Base-by-base conservation (phyloP, 2,113 vertebrate species). In the Lontra canadensis region DNA sequence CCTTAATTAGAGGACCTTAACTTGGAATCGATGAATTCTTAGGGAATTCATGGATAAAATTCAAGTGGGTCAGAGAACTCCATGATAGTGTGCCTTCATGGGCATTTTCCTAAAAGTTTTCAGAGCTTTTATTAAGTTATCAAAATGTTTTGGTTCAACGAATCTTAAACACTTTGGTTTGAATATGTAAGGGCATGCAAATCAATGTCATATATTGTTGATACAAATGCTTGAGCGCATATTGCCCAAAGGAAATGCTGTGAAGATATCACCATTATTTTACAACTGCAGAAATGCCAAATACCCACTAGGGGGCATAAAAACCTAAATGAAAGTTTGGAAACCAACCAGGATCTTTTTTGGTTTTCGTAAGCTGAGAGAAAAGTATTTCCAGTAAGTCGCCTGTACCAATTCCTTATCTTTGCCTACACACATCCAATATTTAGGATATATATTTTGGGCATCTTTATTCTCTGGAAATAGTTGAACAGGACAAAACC, bases 231-330 rank as follows among this genome's bases (percentile, higher is more conserved):
- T 80, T 93, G n/a, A 94, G 71, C n/a, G 88, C 55, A 76, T n/a
- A 74, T 1, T 29, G 59, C 47, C 34, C 74, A 31, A 74, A 91
- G 52, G 74, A 87, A 90, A 81, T 23, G 63, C 67, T 90, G 8
- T 52, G 57, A 67, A 95, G 92, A 39, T 20, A 78, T 1, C 78
- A 44, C 7, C 29, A 23, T 36, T 84, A 74, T 93, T 97, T 97
- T 92, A 85, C 44, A 94, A 59, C 21, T 94, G 96, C 78, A 94
- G 90, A 83, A 65, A 92, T 12, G 1, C 7, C 59, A 97, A 69
- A 71, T 84, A 17, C 17, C 90, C 98, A 98, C 98, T 98, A 99
- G 98, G 96, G 98, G 99, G 98, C 98, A 98, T 93, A 98, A 98
- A 96, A 98, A 67, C 96, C 90, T 98, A 97, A 98, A 98, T 26